Evolutionary conservation across 1,140 invertebrate genomes (phyloP), one percentile per base, ranked within the genome.

Genomic region (Oscheius sp.): DNA sequence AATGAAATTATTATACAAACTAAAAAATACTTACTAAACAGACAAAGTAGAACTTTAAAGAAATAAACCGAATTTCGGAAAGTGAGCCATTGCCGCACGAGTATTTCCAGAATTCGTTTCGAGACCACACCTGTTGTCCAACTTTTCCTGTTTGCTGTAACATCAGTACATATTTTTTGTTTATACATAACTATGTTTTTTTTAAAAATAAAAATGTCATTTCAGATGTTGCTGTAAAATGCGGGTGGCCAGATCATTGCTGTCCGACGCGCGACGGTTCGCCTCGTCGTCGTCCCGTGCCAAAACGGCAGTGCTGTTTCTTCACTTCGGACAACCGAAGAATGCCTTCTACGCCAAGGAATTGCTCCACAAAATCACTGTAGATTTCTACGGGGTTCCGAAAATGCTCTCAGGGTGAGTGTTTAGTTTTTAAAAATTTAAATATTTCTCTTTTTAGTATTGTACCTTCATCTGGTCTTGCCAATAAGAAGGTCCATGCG

Each of bases 311-410:
- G 61, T 79, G 35, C 55, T 79, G 45, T 59, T 79, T 29, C 42
- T 70, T 4, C 79, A 81, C 63, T 18, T 74, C 45, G 79, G 79
- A 18, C 79, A 69, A 35, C 78, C 78, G 0, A 26, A 79, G 28
- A 81, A 78, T 15, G 68, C 75, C 3, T 79, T 70, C 62, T 79
- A 79, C 38, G 75, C 79, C 36, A 42, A 31, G 20, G 18, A 77
- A 70, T 66, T 64, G 42, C 64, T 77, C 23, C 32, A 62, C 35
- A 36, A 55, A 65, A 46, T 28, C 35, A 20, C 49, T n/a, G 13
- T 38, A 59, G 35, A 71, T 26, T 62, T 32, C 49, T 52, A 65
- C 36, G 52, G 66, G 34, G 15, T 77, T 15, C 75, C 75, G 3
- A 26, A 45, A 36, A 18, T n/a, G 26, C 2, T 77, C n/a, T 65